Percentiles rank a stretch among this genome's conserved stretches.
Conservation (phyloP, 2,888 invertebrate genomes). For the Branchinecta sandiegonensis region DNA sequence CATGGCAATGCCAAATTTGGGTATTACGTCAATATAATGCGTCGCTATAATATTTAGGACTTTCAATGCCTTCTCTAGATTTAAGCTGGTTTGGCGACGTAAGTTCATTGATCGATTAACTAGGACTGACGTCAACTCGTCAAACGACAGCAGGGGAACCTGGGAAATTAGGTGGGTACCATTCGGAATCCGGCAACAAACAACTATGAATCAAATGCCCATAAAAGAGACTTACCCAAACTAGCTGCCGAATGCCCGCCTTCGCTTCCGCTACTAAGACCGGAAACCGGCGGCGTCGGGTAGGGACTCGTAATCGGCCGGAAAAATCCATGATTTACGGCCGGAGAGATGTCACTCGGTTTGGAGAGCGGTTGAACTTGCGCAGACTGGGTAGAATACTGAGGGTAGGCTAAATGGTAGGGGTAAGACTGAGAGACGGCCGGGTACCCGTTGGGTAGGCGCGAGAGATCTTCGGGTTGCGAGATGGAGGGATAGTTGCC, state of each 20-base stretch:
- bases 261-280: not conserved
- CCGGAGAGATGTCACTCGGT: not conserved
- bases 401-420: constrained; percentile 4
- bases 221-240: too few relatives aligned
- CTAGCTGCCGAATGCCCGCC: not conserved
- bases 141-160: too few relatives aligned
- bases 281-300: constrained; percentile 10
- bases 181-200: too few relatives aligned
- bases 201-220: too few relatives aligned
- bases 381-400: constrained; percentile 9
- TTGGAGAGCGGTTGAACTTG: not conserved
- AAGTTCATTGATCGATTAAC: too few relatives aligned
- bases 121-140: too few relatives aligned
- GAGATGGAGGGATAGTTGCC: not conserved
- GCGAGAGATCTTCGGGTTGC: constrained; percentile 13
- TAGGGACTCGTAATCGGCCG: constrained; percentile 4
- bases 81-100: too few relatives aligned
- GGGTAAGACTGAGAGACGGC: not conserved
- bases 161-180: too few relatives aligned
- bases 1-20: too few relatives aligned
- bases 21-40: too few relatives aligned
- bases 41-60: too few relatives aligned
- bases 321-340: not conserved
- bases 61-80: too few relatives aligned
- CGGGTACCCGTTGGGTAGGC: constrained; percentile 1